phyloP scores from a whole-genome alignment of 2,797 vertebrate species.

The Nannoperca obscura region DNA sequence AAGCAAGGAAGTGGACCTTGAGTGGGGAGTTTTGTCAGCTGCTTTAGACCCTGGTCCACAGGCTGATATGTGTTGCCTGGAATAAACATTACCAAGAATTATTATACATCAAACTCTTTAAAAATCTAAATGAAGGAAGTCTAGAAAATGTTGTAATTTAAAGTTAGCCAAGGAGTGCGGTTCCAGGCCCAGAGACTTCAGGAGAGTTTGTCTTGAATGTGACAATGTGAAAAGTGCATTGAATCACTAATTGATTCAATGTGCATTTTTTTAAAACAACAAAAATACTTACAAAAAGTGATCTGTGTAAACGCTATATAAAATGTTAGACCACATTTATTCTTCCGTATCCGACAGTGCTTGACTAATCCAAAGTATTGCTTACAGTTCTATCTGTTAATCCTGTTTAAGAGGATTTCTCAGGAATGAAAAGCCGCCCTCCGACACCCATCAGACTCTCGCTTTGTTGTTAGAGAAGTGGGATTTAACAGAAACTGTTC shows the following conservation, averaged over 20 bases:
- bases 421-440: slow-evolving; percentile 10
- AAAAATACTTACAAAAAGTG: background rate
- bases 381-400: slow-evolving; percentile 36
- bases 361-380: slow-evolving; percentile 8
- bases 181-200: background rate
- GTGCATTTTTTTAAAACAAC: background rate
- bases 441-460: background rate
- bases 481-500: slow-evolving; percentile 44
- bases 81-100: background rate
- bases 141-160: background rate
- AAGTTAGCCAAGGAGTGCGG: too few species aligned
- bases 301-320: background rate
- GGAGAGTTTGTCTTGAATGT: background rate
- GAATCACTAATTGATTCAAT: background rate
- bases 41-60: background rate
- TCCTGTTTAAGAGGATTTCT: slow-evolving; percentile 43
- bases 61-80: background rate
- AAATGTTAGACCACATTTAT: background rate
- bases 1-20: background rate
- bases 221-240: too few species aligned
- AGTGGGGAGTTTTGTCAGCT: background rate
- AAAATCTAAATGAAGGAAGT: background rate
- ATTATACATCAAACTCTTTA: background rate
- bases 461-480: slow-evolving; percentile 43
- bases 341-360: background rate